Conservation (phyloP, 2,888 invertebrate genomes). For the Melanostoma mellinum region DNA sequence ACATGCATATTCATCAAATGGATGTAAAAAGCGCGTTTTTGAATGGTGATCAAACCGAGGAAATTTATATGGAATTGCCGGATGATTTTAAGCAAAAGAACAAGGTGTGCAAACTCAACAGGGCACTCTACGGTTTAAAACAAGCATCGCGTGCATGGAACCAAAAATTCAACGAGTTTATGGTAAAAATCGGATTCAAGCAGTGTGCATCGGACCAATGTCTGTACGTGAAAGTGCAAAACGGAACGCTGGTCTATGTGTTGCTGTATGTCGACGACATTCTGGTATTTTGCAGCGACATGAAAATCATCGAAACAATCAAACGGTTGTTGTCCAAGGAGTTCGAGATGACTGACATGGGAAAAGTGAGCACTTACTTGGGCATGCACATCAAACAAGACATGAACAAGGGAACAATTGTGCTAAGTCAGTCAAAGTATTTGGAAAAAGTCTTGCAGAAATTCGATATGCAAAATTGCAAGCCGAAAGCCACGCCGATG, state of each 20-base stretch:
- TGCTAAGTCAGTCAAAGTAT: conserved; percentile 33
- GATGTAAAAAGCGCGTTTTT: conserved; percentile 6
- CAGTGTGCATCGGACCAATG: neutral
- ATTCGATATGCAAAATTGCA: conserved; percentile 46
- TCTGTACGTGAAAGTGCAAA: no score
- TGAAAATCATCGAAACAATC: neutral
- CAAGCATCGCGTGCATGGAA: neutral
- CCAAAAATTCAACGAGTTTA: neutral
- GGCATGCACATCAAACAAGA: conserved; percentile 44
- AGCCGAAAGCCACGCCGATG: conserved; percentile 38
- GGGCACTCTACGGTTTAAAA: neutral
- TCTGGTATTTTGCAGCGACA: neutral
- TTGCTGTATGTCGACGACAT: conserved; percentile 1
- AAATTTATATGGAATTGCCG: neutral
- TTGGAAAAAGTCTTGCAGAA: conserved; percentile 43
- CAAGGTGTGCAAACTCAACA: neutral
- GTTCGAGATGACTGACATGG: neutral
- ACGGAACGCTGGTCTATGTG: neutral
- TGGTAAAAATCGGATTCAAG: conserved; percentile 7
- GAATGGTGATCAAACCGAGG: neutral
- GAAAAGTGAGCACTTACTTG: conserved; percentile 5
- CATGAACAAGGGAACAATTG: neutral
- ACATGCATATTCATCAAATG: conserved; percentile 12
- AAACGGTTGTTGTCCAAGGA: neutral
- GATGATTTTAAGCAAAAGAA: neutral